Evolutionary conservation across 2,888 invertebrate species (phyloP).

Genomic region (Limnephilus marmoratus): DNA sequence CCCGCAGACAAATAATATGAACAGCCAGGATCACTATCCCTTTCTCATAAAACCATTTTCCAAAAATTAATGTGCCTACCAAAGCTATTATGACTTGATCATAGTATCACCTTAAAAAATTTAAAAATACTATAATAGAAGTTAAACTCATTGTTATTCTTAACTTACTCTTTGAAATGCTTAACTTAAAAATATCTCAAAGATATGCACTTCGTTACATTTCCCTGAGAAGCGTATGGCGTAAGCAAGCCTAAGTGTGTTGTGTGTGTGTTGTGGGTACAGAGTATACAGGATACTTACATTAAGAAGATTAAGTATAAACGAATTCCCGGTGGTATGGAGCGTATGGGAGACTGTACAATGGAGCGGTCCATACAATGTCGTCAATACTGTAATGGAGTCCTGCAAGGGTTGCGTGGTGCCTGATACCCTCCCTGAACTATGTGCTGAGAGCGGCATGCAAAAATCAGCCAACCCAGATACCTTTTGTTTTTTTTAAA

Average conservation of each 20-base stretch:
- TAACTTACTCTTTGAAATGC: background rate
- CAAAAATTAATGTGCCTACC: background rate
- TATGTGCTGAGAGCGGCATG: background rate
- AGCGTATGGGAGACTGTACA: conserved; percentile 8
- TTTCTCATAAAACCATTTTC: no score
- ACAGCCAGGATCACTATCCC: background rate
- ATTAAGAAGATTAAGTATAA: conserved; percentile 43
- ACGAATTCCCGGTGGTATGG: conserved; percentile 25
- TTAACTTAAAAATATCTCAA: background rate
- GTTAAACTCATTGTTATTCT: background rate
- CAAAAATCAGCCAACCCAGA: background rate
- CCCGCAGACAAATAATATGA: no score
- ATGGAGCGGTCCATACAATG: conserved; percentile 2
- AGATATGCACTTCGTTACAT: background rate
- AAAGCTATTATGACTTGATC: background rate
- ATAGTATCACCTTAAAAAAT: background rate
- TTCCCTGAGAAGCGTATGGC: background rate
- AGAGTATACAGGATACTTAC: background rate
- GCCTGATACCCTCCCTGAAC: background rate
- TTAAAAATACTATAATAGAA: background rate
- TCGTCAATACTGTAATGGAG: conserved; percentile 44
- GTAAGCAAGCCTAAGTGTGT: background rate
- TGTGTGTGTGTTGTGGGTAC: background rate
- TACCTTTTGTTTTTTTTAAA: no score
- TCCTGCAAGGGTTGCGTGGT: background rate